Evolutionary conservation across 2,888 invertebrate genomes (phyloP), one percentile per base, ranked within the genome.

Genomic region (Melipona bicolor): DNA sequence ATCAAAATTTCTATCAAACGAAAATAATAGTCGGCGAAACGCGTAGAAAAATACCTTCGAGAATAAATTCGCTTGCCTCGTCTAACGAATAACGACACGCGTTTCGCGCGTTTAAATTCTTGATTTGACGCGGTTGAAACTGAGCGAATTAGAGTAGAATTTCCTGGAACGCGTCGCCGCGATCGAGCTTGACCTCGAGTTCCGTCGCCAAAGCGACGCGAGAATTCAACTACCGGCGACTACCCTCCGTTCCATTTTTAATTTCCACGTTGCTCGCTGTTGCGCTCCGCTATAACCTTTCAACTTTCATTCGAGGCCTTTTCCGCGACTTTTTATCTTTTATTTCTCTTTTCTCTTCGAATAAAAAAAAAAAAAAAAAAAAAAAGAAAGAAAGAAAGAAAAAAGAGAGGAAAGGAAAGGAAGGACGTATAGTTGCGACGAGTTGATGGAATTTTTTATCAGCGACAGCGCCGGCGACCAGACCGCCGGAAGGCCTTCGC

Each of bases 391-490:
- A n/a, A n/a, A n/a, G n/a, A 43, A 9, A 43, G 9, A 19, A 0
- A 36, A 4, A 19, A 27, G 11, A 1, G 3, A 5, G 24, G 0
- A n/a, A 50, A 21, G 9, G 19, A n/a, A 17, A 4, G 9, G n/a
- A 11, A 52, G 43, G 27, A 54, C 76, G 69, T 70, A 67, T 54
- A 65, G n/a, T 68, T 50, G 56, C 54, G 56, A 13, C 27, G n/a
- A 73, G 54, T 73, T 54, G 43, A 65, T 70, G 78, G 73, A 73
- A 71, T 70, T 65, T 70, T 80, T 80, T 65, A 64, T 77, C 21
- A 43, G 56, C 59, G 6, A n/a, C 13, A 32, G 36, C 27, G 9
- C 43, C 43, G 1, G 61, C 15, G 49, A 27, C 36, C 21, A 27
- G 32, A 62, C 54, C 50, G 54, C 56, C 27, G 32, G 54, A 56